Percentiles rank a stretch among this genome's conserved stretches.
Evolutionary conservation across 2,113 vertebrate genomes (phyloP).

Genomic region (Bubo bubo): DNA sequence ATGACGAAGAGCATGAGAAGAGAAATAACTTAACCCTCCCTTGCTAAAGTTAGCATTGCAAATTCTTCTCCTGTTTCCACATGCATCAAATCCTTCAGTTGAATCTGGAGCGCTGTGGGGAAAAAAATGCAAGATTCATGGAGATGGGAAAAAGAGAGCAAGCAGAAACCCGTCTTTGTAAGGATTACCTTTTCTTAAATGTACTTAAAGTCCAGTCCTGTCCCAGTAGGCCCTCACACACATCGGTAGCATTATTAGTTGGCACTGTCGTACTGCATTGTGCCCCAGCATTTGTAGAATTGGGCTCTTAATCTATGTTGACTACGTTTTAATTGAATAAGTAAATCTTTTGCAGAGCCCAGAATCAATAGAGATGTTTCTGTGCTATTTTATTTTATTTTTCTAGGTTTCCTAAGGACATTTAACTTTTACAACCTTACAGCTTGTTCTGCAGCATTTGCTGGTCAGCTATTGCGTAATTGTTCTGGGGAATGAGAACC

Average conservation of each 20-base stretch:
- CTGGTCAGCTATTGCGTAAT: conserved; percentile 43
- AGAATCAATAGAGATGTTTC: conserved; percentile 47
- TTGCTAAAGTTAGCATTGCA: background rate
- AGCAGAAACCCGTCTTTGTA: background rate
- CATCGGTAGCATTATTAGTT: background rate
- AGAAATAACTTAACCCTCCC: conserved; percentile 14
- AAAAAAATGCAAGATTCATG: background rate
- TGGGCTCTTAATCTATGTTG: conserved; percentile 40
- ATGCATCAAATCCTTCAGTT: rapidly evolving
- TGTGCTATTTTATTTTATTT: conserved; percentile 32
- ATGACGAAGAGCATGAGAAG: background rate
- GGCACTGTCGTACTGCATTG: background rate
- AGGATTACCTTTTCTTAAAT: background rate
- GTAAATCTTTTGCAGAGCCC: conserved; percentile 19
- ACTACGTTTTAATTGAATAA: conserved; percentile 60
- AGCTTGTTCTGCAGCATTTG: conserved; percentile 43
- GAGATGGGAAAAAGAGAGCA: background rate
- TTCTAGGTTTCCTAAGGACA: conserved; percentile 58
- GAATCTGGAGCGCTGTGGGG: background rate
- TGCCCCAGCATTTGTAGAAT: background rate
- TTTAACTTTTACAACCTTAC: conserved; percentile 61
- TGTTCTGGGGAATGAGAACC: conserved; percentile 46
- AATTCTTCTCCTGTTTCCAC: background rate
- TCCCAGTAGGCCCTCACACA: background rate
- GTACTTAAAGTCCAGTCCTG: background rate